A percentile compares a stretch with the other conserved stretches of the same genome.
phyloP scores from a whole-genome alignment of 1,140 invertebrate species.

The Sipha flava region DNA sequence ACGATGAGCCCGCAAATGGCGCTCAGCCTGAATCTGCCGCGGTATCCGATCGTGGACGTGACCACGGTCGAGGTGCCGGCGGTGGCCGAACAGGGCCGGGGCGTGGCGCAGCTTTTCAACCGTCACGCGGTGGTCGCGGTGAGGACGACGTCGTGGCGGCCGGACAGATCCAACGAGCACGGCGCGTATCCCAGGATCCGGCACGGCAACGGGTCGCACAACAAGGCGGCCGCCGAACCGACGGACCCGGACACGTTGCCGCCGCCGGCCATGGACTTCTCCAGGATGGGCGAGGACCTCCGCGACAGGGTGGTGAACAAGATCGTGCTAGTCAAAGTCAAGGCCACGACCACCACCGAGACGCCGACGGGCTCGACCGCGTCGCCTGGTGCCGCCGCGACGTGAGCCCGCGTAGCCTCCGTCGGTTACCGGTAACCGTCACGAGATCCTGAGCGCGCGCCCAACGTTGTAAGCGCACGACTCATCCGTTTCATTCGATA shows the following conservation, averaged over 20 bases:
- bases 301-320: not conserved
- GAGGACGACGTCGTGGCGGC: not conserved
- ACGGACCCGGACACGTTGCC: not conserved
- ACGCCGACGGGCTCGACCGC: too few species aligned
- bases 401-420: too few species aligned
- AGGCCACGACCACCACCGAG: too few species aligned
- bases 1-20: conserved; percentile 4
- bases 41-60: conserved; percentile 38
- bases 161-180: not conserved
- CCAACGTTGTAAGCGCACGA: too few species aligned
- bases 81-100: too few species aligned
- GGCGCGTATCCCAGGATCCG: not conserved
- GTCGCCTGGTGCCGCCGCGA: too few species aligned
- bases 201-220: not conserved
- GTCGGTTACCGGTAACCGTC: too few species aligned
- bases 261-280: not conserved
- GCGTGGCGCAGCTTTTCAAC: too few species aligned
- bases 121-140: not conserved
- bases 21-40: conserved; percentile 32
- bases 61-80: conserved; percentile 37
- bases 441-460: too few species aligned
- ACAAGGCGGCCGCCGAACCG: not conserved
- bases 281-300: not conserved
- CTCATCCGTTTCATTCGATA: too few species aligned
- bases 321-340: not conserved